Percentiles rank a stretch among this genome's conserved stretches.
phyloP scores from a whole-genome alignment of 35 echinoderm and acorn worm genomes.

The Patiria miniata region DNA sequence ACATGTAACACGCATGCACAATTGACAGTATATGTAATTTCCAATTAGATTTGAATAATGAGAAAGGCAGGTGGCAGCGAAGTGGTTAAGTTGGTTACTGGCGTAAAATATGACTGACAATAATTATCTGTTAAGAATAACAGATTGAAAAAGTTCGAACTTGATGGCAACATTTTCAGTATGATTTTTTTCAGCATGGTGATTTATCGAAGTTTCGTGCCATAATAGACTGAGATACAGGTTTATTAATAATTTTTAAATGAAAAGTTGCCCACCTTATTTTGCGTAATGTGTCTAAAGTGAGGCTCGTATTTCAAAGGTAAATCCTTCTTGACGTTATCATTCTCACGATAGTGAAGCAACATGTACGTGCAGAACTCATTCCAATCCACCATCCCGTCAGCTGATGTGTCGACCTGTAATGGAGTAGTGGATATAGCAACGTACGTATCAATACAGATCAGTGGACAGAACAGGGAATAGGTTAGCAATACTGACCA shows the following conservation, averaged over 20 bases:
- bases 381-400: slow-evolving; percentile 99
- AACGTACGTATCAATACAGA: background rate
- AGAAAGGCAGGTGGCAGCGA: too few species aligned
- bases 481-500: background rate
- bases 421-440: background rate
- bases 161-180: too few species aligned
- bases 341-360: slow-evolving; percentile 83
- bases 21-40: too few species aligned
- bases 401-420: slow-evolving; percentile 95
- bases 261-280: slow-evolving; percentile 62
- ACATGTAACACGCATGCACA: too few species aligned
- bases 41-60: too few species aligned
- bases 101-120: too few species aligned
- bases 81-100: too few species aligned
- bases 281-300: slow-evolving; percentile 78
- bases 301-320: slow-evolving; percentile 68
- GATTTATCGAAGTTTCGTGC: too few species aligned
- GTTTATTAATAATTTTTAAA: background rate
- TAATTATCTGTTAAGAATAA: too few species aligned
- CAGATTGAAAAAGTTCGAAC: too few species aligned
- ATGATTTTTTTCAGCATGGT: too few species aligned
- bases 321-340: slow-evolving; percentile 66
- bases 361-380: slow-evolving; percentile 97
- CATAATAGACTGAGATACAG: too few species aligned
- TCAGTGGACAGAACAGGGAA: background rate